A percentile compares a stretch with the other conserved stretches of the same genome.
Evolutionary conservation across 2,797 vertebrate genomes (phyloP).

Genomic region (Bovichtus diacanthus): DNA sequence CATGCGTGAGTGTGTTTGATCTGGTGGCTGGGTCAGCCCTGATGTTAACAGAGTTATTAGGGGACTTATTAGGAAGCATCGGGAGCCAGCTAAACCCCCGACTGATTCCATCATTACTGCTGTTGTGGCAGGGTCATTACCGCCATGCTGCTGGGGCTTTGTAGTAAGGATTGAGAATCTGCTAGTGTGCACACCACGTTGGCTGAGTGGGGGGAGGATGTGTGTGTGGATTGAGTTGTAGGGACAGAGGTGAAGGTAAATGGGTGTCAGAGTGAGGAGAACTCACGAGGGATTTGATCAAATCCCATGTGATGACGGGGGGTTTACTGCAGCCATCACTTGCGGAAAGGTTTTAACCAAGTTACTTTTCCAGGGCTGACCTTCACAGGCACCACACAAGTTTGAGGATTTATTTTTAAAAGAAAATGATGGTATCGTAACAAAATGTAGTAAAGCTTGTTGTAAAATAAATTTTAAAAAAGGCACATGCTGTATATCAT

Average conservation of each 20-base stretch:
- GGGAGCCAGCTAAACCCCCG: slow-evolving; percentile 76
- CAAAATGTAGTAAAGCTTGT: not conserved
- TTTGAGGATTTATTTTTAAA: not conserved
- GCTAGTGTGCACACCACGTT: slow-evolving; percentile 54
- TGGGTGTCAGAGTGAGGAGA: slow-evolving; percentile 50
- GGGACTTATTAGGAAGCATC: slow-evolving; percentile 81
- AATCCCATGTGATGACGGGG: slow-evolving; percentile 63
- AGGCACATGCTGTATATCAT: not conserved
- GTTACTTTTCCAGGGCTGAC: slow-evolving; percentile 50
- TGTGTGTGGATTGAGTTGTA: slow-evolving; percentile 31
- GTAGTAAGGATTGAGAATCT: slow-evolving; percentile 75
- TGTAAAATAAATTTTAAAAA: too few species aligned
- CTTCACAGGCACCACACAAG: slow-evolving; percentile 48
- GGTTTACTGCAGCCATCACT: slow-evolving; percentile 26
- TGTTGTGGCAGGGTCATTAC: slow-evolving; percentile 79
- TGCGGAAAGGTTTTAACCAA: slow-evolving; percentile 38
- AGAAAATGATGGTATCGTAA: not conserved
- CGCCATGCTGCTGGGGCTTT: slow-evolving; percentile 75
- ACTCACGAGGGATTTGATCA: slow-evolving; percentile 69
- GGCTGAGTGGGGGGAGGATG: slow-evolving; percentile 40
- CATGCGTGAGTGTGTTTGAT: slow-evolving; percentile 74
- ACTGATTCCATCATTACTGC: slow-evolving; percentile 82
- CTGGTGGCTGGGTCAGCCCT: slow-evolving; percentile 70
- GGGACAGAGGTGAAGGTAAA: slow-evolving; percentile 42
- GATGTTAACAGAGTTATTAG: slow-evolving; percentile 86